Percentiles rank a stretch among this genome's conserved stretches.
phyloP scores from a whole-genome alignment of 2,113 vertebrate species.

The Zootoca vivipara region DNA sequence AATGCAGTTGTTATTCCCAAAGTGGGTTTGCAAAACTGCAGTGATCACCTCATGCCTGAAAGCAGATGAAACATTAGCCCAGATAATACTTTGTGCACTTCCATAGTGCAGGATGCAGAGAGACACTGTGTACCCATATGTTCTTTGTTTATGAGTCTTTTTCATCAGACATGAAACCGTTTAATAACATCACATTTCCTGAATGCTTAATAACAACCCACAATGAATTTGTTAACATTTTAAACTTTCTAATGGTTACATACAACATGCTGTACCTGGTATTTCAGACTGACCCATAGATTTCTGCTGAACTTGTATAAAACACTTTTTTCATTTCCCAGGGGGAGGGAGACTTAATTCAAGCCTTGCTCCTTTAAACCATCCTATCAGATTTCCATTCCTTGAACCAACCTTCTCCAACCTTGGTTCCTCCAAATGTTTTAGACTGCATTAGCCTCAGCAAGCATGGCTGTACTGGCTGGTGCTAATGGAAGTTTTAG shows the following conservation, averaged over 20 bases:
- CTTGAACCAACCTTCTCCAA: too few species aligned
- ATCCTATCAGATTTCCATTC: background rate
- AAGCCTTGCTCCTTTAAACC: background rate
- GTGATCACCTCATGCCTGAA: background rate
- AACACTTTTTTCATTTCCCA: too few species aligned
- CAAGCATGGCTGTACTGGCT: too few species aligned
- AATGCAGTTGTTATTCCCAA: background rate
- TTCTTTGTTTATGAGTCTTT: constrained; percentile 35
- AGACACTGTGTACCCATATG: constrained; percentile 40
- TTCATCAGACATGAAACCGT: constrained; percentile 42
- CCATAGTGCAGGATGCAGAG: background rate
- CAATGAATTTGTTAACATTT: background rate
- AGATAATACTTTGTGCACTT: background rate
- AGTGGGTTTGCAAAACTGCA: background rate
- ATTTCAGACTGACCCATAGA: background rate
- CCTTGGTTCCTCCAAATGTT: too few species aligned
- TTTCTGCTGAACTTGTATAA: background rate
- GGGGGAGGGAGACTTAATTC: background rate
- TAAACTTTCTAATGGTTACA: background rate
- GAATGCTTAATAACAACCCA: constrained; percentile 34
- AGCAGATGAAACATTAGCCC: background rate
- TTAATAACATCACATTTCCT: constrained; percentile 34
- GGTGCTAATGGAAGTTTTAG: too few species aligned
- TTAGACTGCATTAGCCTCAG: too few species aligned
- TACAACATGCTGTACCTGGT: background rate